Conservation (phyloP, 2,797 vertebrate species). For the Ficedula albicollis region DNA sequence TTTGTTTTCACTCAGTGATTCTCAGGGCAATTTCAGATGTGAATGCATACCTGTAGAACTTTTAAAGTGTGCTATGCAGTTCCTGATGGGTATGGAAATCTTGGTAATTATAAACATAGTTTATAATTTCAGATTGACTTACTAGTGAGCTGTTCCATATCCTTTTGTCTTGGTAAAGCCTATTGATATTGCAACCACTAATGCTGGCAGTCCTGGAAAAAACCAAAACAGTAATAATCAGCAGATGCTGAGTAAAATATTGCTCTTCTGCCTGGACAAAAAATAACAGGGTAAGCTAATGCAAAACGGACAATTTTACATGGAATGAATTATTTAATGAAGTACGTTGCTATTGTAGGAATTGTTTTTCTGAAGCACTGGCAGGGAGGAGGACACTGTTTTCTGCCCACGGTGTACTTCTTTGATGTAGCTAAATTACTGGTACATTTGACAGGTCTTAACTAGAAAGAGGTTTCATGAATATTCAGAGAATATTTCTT, state of each 20-base stretch:
- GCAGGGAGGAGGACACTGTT: background rate
- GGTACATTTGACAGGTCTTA: constrained; percentile 78
- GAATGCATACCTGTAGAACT: background rate
- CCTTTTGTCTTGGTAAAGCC: constrained; percentile 99
- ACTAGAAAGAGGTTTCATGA: constrained; percentile 68
- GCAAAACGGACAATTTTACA: background rate
- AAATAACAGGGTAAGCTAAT: background rate
- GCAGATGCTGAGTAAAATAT: background rate
- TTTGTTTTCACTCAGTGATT: background rate
- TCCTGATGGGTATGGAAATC: background rate
- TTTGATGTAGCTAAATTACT: constrained; percentile 89
- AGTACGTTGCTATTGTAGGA: background rate
- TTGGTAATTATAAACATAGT: background rate
- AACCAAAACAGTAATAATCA: constrained; percentile 29
- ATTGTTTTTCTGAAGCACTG: constrained; percentile 41
- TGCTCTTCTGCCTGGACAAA: background rate
- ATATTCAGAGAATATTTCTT: constrained; percentile 37
- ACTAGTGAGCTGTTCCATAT: constrained; percentile 97
- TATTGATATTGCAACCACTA: constrained; percentile 98
- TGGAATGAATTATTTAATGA: constrained; percentile 29
- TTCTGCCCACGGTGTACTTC: constrained; percentile 61
- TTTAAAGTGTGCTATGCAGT: background rate
- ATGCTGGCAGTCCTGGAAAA: constrained; percentile 91
- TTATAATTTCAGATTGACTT: constrained; percentile 79
- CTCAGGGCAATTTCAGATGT: background rate